phyloP scores from a whole-genome alignment of 30 jellyfish, hydroid and myxozoan genomes.

The Aurelia coerulea region DNA sequence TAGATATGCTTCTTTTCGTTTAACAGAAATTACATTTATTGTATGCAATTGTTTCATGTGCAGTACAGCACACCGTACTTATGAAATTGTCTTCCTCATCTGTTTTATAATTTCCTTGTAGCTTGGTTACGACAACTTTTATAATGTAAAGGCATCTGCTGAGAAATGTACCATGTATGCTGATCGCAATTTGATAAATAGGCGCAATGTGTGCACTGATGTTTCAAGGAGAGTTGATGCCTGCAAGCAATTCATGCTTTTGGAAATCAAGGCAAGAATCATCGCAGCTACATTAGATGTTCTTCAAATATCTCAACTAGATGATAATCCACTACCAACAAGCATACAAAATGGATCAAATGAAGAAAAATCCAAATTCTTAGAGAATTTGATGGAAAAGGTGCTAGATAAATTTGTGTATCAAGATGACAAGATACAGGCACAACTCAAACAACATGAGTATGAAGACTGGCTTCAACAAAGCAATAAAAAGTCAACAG shows the following conservation, averaged over 20 bases:
- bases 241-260: neutral
- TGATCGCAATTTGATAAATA: slow-evolving; percentile 2
- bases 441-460: slow-evolving; percentile 2
- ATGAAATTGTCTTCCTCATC: neutral
- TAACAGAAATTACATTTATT: neutral
- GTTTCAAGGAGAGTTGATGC: slow-evolving; percentile 7
- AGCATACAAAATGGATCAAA: neutral
- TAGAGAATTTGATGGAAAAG: neutral
- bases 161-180: neutral
- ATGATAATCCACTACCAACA: neutral
- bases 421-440: slow-evolving; percentile 1
- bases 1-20: neutral
- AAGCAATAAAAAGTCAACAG: neutral
- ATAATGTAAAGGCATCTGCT: slow-evolving; percentile 1
- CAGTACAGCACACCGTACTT: neutral
- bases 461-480: neutral
- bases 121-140: slow-evolving; percentile 6
- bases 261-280: slow-evolving; percentile 5
- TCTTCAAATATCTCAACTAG: neutral
- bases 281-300: neutral
- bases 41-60: neutral
- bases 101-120: neutral
- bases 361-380: neutral
- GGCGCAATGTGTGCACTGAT: slow-evolving; percentile 2
- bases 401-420: slow-evolving; percentile 6